Base-by-base conservation (phyloP, 2,113 vertebrate genomes). In the Cryptomyrus ogoouensis region DNA sequence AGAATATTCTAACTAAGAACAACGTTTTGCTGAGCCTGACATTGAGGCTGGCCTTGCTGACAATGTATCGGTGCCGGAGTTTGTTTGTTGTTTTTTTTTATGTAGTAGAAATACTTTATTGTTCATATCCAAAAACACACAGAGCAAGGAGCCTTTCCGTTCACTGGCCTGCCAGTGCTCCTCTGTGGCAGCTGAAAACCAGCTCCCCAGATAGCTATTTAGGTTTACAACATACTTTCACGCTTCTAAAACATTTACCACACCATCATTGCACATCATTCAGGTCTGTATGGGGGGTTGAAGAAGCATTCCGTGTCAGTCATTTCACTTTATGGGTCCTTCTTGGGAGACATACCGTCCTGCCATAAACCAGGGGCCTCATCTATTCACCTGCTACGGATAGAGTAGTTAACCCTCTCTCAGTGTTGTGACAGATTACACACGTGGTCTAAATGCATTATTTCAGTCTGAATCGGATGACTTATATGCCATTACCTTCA, bases 161-260 rank as follows among this genome's bases (percentile, higher is more conserved):
- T 39, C 70, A 19, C 4, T 2, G 31, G 70, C 27, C 70, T 3
- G 13, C 15, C 27, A 2, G 31, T 8, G 7, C 58, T 66, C 24
- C 62, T 66, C 9, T 27, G n/a, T 13, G 62, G 58, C 8, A 1
- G 24, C n/a, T 66, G 58, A 13, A 84, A 12, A 84, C 44, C 80
- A n/a, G 2, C 39, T 84, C 83, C 44, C 44, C 39, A n/a, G 44
- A 24, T 44, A 8, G 44, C 39, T 10, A 39, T 42, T 84, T n/a
- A 46, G 39, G 83, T 47, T 84, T 47, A 44, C 39, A 77, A 42
- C 44, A 47, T 35, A 46, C 19, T 84, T 94, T 95, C 93, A 94
- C 93, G 94, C 94, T 94, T 94, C 92, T 95, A 94, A 94, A 94
- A 91, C 95, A 93, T 92, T 94, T 93, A 94, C 93, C 94, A 93